These are phyloP conservation scores for Chloebia gouldiae DNA, from an alignment of 2,113 vertebrate species.

Conservation along the genomic window DNA sequence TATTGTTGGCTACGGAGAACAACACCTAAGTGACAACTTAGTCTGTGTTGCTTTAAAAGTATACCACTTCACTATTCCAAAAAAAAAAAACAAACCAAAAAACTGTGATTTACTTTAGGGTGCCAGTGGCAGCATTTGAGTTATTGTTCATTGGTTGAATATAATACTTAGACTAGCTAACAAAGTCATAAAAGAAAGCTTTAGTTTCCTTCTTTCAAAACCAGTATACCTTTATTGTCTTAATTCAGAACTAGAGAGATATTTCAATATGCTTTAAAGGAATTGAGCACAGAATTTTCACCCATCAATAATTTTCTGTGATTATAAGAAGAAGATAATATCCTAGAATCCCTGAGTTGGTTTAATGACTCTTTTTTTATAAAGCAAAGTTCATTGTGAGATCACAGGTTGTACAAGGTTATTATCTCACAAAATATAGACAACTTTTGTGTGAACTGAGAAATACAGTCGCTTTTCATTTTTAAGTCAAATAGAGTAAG, in stretches of 20 bases:
- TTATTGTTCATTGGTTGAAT: not conserved
- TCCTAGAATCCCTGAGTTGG: not conserved
- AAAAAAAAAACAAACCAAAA: not conserved
- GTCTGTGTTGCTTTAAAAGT: not conserved
- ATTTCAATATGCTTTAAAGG: not conserved
- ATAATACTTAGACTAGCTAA: not conserved
- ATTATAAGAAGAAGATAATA: conserved; percentile 3
- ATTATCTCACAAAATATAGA: conserved; percentile 23
- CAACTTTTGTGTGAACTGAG: not conserved
- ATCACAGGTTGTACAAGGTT: conserved; percentile 39
- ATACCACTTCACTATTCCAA: not conserved
- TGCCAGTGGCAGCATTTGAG: not conserved
- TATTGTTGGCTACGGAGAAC: not conserved
- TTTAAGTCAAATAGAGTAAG: not conserved
- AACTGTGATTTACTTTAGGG: not conserved
- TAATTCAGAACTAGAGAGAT: not conserved
- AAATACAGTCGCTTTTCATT: conserved; percentile 4
- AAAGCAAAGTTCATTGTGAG: not conserved
- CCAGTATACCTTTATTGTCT: not conserved
- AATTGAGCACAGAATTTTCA: not conserved
- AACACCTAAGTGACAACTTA: not conserved
- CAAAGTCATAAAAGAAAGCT: not conserved
- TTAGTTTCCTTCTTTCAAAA: not conserved
- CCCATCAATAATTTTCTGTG: not conserved
- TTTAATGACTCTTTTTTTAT: conserved; percentile 16